phyloP scores from a whole-genome alignment of 2,888 invertebrate species.

The Drosophila mimetica region DNA sequence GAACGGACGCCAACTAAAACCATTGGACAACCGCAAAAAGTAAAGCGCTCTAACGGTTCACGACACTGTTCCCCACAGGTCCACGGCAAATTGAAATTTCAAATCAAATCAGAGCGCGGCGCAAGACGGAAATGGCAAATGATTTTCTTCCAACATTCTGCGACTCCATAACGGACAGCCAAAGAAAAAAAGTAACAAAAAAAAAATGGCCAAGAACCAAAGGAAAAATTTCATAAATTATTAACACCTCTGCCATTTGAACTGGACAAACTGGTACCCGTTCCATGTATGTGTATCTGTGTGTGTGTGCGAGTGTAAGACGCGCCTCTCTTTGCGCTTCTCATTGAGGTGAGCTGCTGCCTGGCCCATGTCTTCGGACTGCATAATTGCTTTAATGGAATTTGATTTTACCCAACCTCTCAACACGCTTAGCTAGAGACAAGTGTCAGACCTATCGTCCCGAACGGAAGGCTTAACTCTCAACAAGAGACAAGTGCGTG shows the following conservation, averaged over 20 bases:
- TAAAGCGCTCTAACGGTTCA: slow-evolving; percentile 54
- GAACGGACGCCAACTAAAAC: slow-evolving; percentile 13
- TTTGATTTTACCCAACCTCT: slow-evolving; percentile 68
- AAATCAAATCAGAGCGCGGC: slow-evolving; percentile 61
- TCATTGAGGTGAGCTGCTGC: slow-evolving; percentile 35
- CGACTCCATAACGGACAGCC: slow-evolving; percentile 25
- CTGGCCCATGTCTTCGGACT: slow-evolving; percentile 40
- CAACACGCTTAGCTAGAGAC: slow-evolving; percentile 31
- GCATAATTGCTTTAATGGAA: slow-evolving; percentile 79
- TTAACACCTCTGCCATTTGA: slow-evolving; percentile 81
- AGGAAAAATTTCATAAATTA: slow-evolving; percentile 68
- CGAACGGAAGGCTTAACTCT: slow-evolving; percentile 8
- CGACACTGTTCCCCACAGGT: slow-evolving; percentile 52
- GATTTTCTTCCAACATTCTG: slow-evolving; percentile 39
- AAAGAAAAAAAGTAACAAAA: slow-evolving; percentile 1
- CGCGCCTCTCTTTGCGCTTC: slow-evolving; percentile 65
- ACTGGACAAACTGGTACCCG: slow-evolving; percentile 76
- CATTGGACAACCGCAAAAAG: slow-evolving; percentile 36
- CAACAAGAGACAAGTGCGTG: slow-evolving; percentile 9
- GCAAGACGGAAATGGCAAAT: slow-evolving; percentile 54
- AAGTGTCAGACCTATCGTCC: slow-evolving; percentile 33
- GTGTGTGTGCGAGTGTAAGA: slow-evolving; percentile 8
- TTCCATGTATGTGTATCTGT: neutral
- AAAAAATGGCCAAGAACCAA: slow-evolving; percentile 16
- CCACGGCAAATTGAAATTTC: slow-evolving; percentile 71